Evolutionary conservation across 2,797 vertebrate genomes (phyloP).

Genomic region (Arrhamphus sclerolepis): DNA sequence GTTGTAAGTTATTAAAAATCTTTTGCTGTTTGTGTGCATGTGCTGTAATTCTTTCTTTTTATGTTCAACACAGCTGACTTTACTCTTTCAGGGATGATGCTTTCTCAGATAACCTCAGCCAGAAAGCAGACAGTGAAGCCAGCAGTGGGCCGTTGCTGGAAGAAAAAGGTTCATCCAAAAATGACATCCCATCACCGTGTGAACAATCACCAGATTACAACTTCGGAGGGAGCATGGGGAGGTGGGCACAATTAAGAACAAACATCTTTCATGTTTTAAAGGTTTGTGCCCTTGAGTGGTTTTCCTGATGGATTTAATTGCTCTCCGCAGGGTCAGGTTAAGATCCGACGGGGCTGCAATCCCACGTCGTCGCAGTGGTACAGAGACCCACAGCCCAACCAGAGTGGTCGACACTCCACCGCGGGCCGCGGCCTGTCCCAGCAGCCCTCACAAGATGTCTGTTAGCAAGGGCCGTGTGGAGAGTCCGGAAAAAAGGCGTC

Average conservation of each 20-base stretch:
- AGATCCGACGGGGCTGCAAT: conserved; percentile 93
- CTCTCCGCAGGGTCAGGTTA: conserved; percentile 86
- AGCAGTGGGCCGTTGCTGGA: conserved; percentile 95
- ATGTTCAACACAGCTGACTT: neutral
- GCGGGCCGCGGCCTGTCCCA: conserved; percentile 92
- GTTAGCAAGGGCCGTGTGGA: conserved; percentile 88
- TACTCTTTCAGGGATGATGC: conserved; percentile 89
- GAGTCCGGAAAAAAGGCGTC: conserved; percentile 93
- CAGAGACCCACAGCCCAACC: conserved; percentile 92
- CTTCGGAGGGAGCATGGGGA: conserved; percentile 92
- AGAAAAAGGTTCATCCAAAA: conserved; percentile 94
- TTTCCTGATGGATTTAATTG: conserved; percentile 11
- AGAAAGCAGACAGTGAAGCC: conserved; percentile 97
- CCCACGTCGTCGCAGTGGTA: conserved; percentile 87
- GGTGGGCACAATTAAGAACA: conserved; percentile 73
- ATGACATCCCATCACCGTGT: conserved; percentile 91
- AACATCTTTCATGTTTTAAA: neutral
- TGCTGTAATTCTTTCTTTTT: no score
- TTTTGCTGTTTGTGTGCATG: no score
- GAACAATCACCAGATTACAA: conserved; percentile 91
- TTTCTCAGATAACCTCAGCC: conserved; percentile 96
- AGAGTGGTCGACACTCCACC: conserved; percentile 87
- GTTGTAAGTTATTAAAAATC: no score
- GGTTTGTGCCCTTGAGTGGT: neutral
- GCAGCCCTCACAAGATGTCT: conserved; percentile 94